Evolutionary conservation across 2,113 vertebrate genomes (phyloP).

Genomic region (Meleagris gallopavo): DNA sequence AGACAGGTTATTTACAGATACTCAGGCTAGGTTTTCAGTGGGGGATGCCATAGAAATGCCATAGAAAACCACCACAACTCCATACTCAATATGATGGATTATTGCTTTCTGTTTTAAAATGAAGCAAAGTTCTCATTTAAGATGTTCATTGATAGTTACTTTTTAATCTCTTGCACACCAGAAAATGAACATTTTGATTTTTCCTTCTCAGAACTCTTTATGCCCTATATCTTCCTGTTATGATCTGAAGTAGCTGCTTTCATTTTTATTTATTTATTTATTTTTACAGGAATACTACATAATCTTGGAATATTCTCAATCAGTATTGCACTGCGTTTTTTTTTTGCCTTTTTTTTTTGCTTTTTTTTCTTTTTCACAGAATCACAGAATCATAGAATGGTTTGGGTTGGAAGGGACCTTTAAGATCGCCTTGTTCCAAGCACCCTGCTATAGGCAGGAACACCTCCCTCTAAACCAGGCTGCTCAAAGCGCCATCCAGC

Average conservation of each 20-base stretch:
- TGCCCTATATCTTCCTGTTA: not conserved
- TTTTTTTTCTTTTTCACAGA: not conserved
- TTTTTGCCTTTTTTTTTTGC: not conserved
- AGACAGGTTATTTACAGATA: not conserved
- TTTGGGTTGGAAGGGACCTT: too few relatives aligned
- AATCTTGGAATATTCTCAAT: not conserved
- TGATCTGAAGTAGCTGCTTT: not conserved
- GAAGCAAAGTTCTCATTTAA: not conserved
- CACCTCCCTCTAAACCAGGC: too few relatives aligned
- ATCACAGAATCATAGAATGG: too few relatives aligned
- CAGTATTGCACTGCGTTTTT: not conserved
- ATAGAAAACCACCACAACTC: not conserved
- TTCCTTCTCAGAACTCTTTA: not conserved
- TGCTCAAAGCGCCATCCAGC: too few relatives aligned
- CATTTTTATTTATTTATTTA: not conserved
- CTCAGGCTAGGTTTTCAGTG: not conserved
- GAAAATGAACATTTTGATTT: not conserved
- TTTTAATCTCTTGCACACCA: not conserved
- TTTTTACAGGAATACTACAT: not conserved
- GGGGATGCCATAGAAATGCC: not conserved
- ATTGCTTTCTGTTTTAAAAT: not conserved
- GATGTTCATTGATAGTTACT: not conserved
- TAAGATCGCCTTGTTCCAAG: too few relatives aligned
- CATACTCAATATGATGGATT: rapidly evolving
- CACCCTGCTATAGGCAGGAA: too few relatives aligned